Evolutionary conservation across 2,113 vertebrate genomes (phyloP), one percentile per base, ranked within the genome.

Genomic region (Percopsis transmontana): DNA sequence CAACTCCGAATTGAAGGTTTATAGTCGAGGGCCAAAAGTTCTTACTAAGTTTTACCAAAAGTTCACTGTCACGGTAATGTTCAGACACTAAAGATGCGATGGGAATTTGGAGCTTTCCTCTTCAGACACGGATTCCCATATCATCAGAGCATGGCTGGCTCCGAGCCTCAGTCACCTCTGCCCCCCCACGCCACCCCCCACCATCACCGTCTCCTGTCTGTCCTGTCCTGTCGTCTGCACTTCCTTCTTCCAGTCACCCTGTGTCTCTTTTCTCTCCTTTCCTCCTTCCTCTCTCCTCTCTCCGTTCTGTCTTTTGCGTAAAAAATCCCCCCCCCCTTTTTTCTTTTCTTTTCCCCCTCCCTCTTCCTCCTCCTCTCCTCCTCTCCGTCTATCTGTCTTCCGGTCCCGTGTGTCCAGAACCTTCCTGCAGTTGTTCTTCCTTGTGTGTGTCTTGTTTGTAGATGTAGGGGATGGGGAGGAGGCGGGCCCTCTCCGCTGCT

Each of bases 401-500:
- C 62, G 20, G 40, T 71, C 45, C 77, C 80, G 48, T 81, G 85
- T 86, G 72, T 83, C 51, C 89, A 84, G 89, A 91, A 93, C 93
- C 88, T 94, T 88, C 93, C 90, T 97, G 94, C 94, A 93, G 94
- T 93, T 92, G 89, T 94, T 93, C 95, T 70, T 94, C 95, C 93
- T 92, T 96, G 91, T 97, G 93, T 96, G 92, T 91, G 88, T 90
- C 89, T 89, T 96, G 88, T 97, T 93, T 94, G 92, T 97, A 95
- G 93, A 95, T 94, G 93, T 94, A 96, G 95, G 94, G 95, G 93
- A 91, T 79, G 93, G 96, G 95, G 94, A 95, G 90, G 91, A 95
- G 94, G 93, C 94, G 86, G 94, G 94, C 81, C 94, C 91, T 90
- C 94, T 94, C 62, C 93, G 88, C 84, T 91, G 72, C 74, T 93